These are phyloP conservation scores for Chromobotia macracanthus DNA, from an alignment of 2,797 vertebrate genomes.

Conservation along the genomic window DNA sequence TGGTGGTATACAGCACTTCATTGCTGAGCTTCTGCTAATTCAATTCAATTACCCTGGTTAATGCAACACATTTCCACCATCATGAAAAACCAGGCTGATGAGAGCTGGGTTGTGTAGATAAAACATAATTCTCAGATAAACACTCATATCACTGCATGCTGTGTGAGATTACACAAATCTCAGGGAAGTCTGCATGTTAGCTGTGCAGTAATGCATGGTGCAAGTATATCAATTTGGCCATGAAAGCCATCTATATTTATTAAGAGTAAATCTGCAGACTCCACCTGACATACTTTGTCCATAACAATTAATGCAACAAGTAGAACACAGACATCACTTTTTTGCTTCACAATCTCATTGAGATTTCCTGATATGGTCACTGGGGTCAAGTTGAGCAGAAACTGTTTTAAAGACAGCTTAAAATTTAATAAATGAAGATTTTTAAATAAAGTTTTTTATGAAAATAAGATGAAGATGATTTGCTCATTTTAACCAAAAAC, in stretches of 20 bases:
- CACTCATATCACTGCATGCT: slow-evolving; percentile 40
- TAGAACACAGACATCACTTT: neutral
- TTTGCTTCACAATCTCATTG: neutral
- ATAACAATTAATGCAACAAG: slow-evolving; percentile 3
- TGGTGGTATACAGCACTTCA: slow-evolving; percentile 3
- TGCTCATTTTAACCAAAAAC: too few species aligned
- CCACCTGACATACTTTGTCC: neutral
- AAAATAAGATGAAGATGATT: too few species aligned
- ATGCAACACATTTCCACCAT: slow-evolving; percentile 42
- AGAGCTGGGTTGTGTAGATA: slow-evolving; percentile 43
- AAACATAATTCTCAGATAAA: slow-evolving; percentile 54
- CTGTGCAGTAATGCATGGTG: slow-evolving; percentile 24
- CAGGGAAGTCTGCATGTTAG: slow-evolving; percentile 1
- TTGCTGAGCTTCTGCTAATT: slow-evolving; percentile 39
- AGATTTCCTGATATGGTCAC: neutral
- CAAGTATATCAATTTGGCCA: slow-evolving; percentile 2
- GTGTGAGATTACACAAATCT: slow-evolving; percentile 48
- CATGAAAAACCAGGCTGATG: slow-evolving; percentile 40
- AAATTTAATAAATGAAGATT: too few species aligned
- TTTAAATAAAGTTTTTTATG: too few species aligned
- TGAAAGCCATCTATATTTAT: neutral
- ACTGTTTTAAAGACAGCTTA: neutral
- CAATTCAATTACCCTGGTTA: slow-evolving; percentile 48
- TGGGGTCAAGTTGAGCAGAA: neutral
- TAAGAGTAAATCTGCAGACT: neutral